These are phyloP conservation scores for Fopius arisanus DNA, from an alignment of 1,140 invertebrate genomes.

Conservation along the genomic window DNA sequence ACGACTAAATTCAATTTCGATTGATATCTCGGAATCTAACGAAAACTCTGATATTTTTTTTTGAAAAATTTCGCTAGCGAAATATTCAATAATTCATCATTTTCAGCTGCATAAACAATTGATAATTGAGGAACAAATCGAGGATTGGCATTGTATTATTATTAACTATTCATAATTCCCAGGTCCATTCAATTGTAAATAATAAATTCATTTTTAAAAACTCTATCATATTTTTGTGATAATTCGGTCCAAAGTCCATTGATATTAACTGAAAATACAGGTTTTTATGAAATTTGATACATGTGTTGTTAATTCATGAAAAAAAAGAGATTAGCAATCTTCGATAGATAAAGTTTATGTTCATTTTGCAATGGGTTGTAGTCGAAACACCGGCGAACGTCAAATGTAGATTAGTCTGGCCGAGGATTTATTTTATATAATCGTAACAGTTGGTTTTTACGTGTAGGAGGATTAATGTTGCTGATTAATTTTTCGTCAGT, in stretches of 20 bases:
- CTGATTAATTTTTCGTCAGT: background rate
- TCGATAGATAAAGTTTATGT: background rate
- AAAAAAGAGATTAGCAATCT: conserved; percentile 1
- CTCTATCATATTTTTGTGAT: background rate
- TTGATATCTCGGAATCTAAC: no score
- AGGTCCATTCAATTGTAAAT: no score
- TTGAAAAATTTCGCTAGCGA: no score
- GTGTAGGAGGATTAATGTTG: background rate
- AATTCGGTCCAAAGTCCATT: background rate
- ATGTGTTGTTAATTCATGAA: background rate
- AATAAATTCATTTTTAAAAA: no score
- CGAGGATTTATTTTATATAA: background rate
- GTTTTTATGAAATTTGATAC: background rate
- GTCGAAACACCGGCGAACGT: background rate
- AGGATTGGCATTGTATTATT: no score
- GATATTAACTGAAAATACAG: background rate
- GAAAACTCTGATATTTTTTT: no score
- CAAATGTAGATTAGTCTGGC: background rate
- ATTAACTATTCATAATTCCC: no score
- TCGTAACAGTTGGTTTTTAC: background rate
- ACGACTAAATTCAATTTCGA: no score
- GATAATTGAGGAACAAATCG: no score
- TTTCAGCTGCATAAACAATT: no score
- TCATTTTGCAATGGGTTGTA: background rate
- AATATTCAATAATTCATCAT: no score